Evolutionary conservation across 1,140 invertebrate species (phyloP).

Genomic region (Drosophila sturtevanti): DNA sequence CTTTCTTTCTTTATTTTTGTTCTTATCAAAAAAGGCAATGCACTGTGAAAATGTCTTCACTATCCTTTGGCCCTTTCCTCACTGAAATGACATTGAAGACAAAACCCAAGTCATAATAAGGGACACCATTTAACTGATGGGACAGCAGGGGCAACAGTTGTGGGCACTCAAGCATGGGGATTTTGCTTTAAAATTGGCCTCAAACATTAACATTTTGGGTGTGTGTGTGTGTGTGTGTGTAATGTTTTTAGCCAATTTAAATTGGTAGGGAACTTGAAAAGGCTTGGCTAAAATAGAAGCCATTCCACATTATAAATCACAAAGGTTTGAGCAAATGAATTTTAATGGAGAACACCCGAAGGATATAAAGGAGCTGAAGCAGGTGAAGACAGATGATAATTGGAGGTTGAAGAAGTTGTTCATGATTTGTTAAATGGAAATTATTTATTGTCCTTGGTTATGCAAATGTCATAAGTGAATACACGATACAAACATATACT

Average conservation of each 20-base stretch:
- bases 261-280: constrained; percentile 4
- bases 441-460: neutral
- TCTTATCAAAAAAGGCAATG: constrained; percentile 63
- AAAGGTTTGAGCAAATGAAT: neutral
- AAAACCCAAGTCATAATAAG: constrained; percentile 14
- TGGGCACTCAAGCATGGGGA: constrained; percentile 1
- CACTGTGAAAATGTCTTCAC: constrained; percentile 58
- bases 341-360: neutral
- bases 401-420: neutral
- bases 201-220: neutral
- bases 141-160: neutral
- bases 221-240: neutral
- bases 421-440: neutral
- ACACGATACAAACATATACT: too few species aligned
- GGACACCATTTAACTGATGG: constrained; percentile 13
- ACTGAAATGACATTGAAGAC: constrained; percentile 4
- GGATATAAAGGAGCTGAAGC: neutral
- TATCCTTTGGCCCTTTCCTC: constrained; percentile 9
- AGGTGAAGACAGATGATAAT: neutral
- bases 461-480: neutral
- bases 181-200: constrained; percentile 6
- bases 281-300: neutral
- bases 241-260: constrained; percentile 1
- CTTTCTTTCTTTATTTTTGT: constrained; percentile 43
- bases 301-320: constrained; percentile 1